A percentile compares a stretch with the other conserved stretches of the same genome.
Conservation (phyloP, 2,888 invertebrate genomes). For the Plusia festucae region DNA sequence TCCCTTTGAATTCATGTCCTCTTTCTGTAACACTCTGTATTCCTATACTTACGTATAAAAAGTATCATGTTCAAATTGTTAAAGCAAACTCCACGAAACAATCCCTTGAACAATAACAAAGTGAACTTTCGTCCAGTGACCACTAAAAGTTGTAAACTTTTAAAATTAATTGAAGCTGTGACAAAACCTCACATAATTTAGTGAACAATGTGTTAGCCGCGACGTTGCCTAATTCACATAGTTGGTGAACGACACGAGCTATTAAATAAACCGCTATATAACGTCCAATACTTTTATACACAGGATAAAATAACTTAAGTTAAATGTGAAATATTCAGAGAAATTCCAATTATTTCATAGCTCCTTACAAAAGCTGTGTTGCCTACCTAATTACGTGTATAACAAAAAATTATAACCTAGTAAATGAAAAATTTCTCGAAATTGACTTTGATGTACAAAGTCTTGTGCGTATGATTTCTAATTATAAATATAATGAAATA, state of each 20-base stretch:
- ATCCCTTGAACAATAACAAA: slow-evolving; percentile 7
- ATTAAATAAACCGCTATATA: slow-evolving; percentile 24
- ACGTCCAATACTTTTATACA: slow-evolving; percentile 1
- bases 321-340: too few species aligned
- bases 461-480: too few species aligned
- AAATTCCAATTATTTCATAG: too few species aligned
- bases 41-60: not conserved
- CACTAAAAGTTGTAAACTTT: slow-evolving; percentile 57
- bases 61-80: not conserved
- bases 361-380: too few species aligned
- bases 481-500: too few species aligned
- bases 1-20: too few species aligned
- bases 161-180: slow-evolving; percentile 60
- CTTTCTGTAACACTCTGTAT: too few species aligned
- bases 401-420: too few species aligned
- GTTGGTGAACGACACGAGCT: slow-evolving; percentile 33
- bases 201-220: slow-evolving; percentile 52
- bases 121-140: slow-evolving; percentile 15
- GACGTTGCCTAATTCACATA: slow-evolving; percentile 54
- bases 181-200: slow-evolving; percentile 50
- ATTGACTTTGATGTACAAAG: too few species aligned
- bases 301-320: too few species aligned
- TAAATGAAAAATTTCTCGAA: too few species aligned
- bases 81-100: not conserved
- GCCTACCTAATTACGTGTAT: too few species aligned